Evolutionary conservation across 2,113 vertebrate genomes (phyloP), one percentile per base, ranked within the genome.

Genomic region (Ornithorhynchus anatinus): DNA sequence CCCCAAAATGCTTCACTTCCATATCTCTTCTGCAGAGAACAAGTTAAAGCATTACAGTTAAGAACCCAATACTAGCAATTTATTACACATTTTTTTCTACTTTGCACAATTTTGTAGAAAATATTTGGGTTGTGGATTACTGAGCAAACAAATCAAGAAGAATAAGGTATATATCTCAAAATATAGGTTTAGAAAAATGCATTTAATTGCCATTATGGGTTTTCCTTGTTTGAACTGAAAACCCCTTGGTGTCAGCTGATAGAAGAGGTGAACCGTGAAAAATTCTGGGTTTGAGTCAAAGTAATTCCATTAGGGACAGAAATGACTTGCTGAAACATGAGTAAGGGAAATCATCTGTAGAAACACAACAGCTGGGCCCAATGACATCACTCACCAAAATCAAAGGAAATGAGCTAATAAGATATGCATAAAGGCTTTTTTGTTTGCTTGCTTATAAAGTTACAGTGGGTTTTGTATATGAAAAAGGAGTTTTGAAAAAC

Each of bases 301-400:
- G 77, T 89, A 87, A 91, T 91, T 91, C 89, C 85, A 91, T 93
- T 89, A 93, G 75, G 84, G 77, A 77, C 80, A 89, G 77, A 82
- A 91, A 89, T 80, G 86, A 78, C 77, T 92, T 76, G 77, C 81
- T 87, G 89, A 92, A 92, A 94, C 90, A 73, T 43, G 83, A 92
- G 92, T 72, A 91, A 87, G 88, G 85, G 82, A 91, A 93, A 90
- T 89, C 86, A 82, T 84, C 1, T 80, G 37, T 77, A 86, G 77
- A 53, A 80, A 59, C 75, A 81, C 82, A 88, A 81, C 92, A 93
- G 93, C 93, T 93, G 93, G 89, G 84, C 72, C 90, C 86, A 68
- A 82, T 92, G 92, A 92, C 91, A 91, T 94, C 92, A 92, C 81
- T 85, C 13, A 1, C 69, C 87, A 74, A 73, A 90, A 89, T 89